These are phyloP conservation scores for Allobates femoralis DNA, from an alignment of 2,797 vertebrate species.

Conservation along the genomic window DNA sequence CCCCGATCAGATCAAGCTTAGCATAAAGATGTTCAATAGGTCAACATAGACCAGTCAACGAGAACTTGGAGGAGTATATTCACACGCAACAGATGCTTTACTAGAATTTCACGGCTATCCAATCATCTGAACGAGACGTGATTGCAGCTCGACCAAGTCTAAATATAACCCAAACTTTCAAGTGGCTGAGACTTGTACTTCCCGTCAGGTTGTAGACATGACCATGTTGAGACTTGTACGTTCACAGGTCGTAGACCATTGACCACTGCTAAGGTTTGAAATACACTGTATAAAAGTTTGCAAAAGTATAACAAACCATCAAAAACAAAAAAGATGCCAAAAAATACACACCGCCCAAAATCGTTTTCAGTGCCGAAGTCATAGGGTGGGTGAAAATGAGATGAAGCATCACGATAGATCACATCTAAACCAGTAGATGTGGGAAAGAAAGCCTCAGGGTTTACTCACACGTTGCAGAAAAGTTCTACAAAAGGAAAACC, in stretches of 20 bases:
- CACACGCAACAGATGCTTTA: neutral
- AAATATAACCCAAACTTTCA: neutral
- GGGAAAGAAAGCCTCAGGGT: neutral
- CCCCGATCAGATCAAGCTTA: neutral
- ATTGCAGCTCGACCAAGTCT: neutral
- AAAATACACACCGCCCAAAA: neutral
- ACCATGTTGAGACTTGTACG: neutral
- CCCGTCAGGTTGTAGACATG: neutral
- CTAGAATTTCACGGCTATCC: neutral
- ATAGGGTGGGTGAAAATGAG: neutral
- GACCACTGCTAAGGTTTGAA: neutral
- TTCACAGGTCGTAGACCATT: neutral
- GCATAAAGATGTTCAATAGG: neutral
- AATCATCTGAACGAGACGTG: neutral
- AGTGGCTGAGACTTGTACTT: neutral
- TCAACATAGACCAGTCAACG: neutral
- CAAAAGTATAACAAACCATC: neutral
- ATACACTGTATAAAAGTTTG: neutral
- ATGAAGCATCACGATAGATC: neutral
- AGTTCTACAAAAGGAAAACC: neutral
- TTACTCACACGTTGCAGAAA: neutral
- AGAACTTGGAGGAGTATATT: neutral
- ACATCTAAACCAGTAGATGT: too few relatives aligned
- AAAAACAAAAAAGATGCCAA: neutral
- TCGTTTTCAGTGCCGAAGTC: neutral